These are phyloP conservation scores for Eristalinus aeneus DNA, from an alignment of 2,888 invertebrate genomes.

Conservation along the genomic window DNA sequence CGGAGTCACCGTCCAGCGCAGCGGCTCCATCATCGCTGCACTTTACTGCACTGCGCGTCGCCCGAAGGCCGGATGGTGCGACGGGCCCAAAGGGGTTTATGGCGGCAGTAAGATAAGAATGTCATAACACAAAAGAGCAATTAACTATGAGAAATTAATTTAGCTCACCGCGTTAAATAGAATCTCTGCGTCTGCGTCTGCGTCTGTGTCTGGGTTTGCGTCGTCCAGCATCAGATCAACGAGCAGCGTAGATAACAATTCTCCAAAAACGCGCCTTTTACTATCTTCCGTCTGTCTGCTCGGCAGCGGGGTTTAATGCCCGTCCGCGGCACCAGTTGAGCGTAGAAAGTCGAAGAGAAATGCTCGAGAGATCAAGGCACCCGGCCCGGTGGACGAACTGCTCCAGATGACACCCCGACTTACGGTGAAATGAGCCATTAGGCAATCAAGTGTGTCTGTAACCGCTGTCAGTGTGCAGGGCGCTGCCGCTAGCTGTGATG, in stretches of 20 bases:
- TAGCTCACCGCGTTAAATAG: slow-evolving; percentile 61
- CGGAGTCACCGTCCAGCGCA: slow-evolving; percentile 22
- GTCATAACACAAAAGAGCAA: slow-evolving; percentile 76
- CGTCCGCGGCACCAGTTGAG: not conserved
- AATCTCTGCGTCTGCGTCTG: not conserved
- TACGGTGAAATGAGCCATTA: slow-evolving; percentile 39
- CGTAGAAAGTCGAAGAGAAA: slow-evolving; percentile 51
- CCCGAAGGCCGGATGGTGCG: not conserved
- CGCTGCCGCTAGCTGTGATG: not conserved
- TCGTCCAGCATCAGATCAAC: not conserved
- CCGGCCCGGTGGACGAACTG: not conserved
- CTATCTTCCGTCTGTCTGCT: slow-evolving; percentile 1
- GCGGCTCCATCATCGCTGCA: not conserved
- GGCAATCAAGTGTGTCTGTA: slow-evolving; percentile 50
- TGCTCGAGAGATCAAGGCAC: slow-evolving; percentile 47
- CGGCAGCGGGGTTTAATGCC: slow-evolving; percentile 35
- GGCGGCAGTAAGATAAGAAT: slow-evolving; percentile 74
- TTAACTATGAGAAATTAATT: slow-evolving; percentile 75
- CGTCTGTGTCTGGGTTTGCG: not conserved
- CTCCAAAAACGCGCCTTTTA: slow-evolving; percentile 23
- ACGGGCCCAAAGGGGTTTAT: slow-evolving; percentile 65
- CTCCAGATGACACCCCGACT: not conserved
- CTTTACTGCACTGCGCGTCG: not conserved
- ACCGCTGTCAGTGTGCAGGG: slow-evolving; percentile 12
- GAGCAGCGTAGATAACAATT: slow-evolving; percentile 17